Percentiles rank a stretch among this genome's conserved stretches.
Evolutionary conservation across 2,113 vertebrate species (phyloP).

Genomic region (Protobothrops flavoviridis): DNA sequence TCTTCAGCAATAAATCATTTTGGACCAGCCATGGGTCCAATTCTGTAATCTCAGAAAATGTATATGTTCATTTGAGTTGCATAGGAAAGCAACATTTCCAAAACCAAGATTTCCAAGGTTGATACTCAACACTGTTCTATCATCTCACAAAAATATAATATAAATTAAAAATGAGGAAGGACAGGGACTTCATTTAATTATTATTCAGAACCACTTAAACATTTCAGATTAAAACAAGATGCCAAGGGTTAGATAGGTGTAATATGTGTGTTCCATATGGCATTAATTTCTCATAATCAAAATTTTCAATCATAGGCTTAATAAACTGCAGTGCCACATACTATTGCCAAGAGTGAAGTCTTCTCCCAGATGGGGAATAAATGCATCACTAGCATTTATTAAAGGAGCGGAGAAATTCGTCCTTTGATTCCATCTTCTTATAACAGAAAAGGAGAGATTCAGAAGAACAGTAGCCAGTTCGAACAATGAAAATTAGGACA

Average conservation of each 20-base stretch:
- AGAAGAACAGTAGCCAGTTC: not conserved
- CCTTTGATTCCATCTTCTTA: not conserved
- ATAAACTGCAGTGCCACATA: slow-evolving; percentile 7
- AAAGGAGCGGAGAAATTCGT: not conserved
- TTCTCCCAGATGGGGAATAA: slow-evolving; percentile 5
- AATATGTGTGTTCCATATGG: not conserved
- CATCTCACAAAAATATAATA: not conserved
- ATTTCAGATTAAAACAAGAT: not conserved
- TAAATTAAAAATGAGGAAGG: not conserved
- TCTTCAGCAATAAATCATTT: not conserved
- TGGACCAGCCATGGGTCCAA: not conserved
- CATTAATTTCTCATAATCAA: slow-evolving; percentile 5
- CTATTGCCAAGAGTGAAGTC: not conserved
- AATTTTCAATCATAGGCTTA: not conserved
- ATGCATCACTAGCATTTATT: not conserved
- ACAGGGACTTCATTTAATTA: not conserved
- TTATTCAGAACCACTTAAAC: not conserved
- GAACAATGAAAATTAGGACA: not conserved
- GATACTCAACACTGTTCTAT: not conserved
- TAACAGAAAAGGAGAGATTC: not conserved
- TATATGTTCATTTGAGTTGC: not conserved
- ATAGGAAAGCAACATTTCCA: not conserved
- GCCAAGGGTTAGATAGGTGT: not conserved
- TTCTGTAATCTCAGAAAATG: not conserved
- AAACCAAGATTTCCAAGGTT: not conserved